Base-by-base conservation (phyloP, 2,797 vertebrate species). In the Toxotes lorentzi region DNA sequence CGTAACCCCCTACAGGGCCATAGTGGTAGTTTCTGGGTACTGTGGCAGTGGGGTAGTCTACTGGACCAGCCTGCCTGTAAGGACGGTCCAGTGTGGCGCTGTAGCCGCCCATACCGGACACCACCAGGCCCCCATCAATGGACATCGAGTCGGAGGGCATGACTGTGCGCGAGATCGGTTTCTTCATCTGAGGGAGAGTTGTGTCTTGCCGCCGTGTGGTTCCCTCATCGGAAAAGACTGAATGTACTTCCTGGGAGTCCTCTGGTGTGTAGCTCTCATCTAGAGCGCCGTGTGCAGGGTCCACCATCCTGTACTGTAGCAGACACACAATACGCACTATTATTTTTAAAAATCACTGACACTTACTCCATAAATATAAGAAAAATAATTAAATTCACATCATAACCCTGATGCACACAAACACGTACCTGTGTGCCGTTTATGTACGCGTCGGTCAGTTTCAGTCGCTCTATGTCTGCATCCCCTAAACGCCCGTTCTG, bases 11-110 rank as follows among this genome's bases (percentile, higher is more conserved):
- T 0, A 13, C 93, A 86, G 93, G 97, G 75, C 76, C 96, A 16
- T 98, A 99, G 93, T 98, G 97, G 93, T 99, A 99, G 93, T 98
- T 98, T 67, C 97, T 96, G 64, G 97, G 98, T 41, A 98, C 97
- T 9, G 97, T 98, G 71, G 96, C 95, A 0, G 97, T 98, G 74
- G 94, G 95, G 91, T 97, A 94, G 12, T 96, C 95, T 0, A 73
- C 90, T 4, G 94, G 93, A 82, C 30, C 14, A 59, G 94, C 91
- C 84, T 95, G 97, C 62, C 97, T 95, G 91, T 98, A 97, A 53
- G 97, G 93, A 45, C 97, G 96, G 87, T 98, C 98, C 92, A 98
- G 90, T 19, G 97, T 98, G 86, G 96, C 96, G 27, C 97, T 97
- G 17, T 98, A 98, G 86, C 90, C 91, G 12, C 95, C 95, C 87